These are phyloP conservation scores for Australoheros scitulus DNA, from an alignment of 2,113 vertebrate species.

Conservation along the genomic window DNA sequence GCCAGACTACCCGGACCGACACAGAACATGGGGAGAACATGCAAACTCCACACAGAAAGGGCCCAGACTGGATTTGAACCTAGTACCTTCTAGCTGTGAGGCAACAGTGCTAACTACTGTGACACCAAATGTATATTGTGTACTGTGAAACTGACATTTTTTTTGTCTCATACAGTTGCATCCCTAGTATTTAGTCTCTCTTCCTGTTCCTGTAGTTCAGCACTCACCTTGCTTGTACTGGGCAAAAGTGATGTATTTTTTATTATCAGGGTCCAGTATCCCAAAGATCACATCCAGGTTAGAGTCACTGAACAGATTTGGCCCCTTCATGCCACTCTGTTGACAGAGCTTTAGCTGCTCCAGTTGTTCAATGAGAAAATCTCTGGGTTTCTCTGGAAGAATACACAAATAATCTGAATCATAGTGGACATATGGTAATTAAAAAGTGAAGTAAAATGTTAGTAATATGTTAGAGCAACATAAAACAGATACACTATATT, in stretches of 20 bases:
- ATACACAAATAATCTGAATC: neutral
- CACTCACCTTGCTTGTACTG: constrained; percentile 80
- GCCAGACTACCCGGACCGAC: too few relatives aligned
- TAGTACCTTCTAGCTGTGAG: neutral
- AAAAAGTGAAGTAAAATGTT: neutral
- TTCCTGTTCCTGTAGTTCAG: neutral
- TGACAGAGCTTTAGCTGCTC: constrained; percentile 64
- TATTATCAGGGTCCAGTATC: constrained; percentile 73
- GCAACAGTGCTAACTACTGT: neutral
- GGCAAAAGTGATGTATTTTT: constrained; percentile 64
- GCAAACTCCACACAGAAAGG: neutral
- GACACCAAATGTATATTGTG: too few relatives aligned
- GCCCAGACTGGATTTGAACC: neutral
- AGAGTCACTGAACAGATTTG: constrained; percentile 68
- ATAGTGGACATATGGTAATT: neutral
- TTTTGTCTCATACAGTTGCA: neutral
- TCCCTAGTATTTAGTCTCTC: neutral
- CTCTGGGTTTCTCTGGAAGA: constrained; percentile 69
- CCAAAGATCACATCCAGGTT: constrained; percentile 74
- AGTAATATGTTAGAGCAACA: neutral
- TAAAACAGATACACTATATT: neutral
- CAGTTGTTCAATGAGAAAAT: constrained; percentile 77
- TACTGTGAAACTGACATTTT: too few relatives aligned
- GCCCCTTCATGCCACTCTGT: constrained; percentile 12
- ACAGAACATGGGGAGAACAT: neutral